Evolutionary conservation across 2,888 invertebrate genomes (phyloP).

Genomic region (Dione juno): DNA sequence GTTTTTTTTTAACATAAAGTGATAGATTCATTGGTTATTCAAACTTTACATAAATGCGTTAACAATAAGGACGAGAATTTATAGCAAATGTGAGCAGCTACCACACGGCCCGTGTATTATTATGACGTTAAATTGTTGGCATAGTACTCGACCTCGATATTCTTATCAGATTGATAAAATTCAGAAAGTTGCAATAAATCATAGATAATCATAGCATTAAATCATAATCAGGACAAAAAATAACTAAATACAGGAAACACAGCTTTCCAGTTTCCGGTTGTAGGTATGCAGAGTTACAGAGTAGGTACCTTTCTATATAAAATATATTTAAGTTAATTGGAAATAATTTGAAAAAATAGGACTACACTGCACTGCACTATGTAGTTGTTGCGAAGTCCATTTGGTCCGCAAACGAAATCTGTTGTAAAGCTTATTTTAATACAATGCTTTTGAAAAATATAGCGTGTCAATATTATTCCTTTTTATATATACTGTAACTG

Average conservation of each 20-base stretch:
- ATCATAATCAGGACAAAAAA: conserved; percentile 7
- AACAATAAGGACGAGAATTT: conserved; percentile 4
- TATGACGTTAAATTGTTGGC: conserved; percentile 11
- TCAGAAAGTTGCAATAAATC: conserved; percentile 9
- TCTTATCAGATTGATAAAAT: conserved; percentile 20
- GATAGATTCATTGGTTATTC: conserved; percentile 18
- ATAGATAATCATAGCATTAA: background rate
- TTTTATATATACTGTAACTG: background rate
- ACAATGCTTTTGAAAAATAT: background rate
- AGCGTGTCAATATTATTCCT: background rate
- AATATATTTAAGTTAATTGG: too few species aligned
- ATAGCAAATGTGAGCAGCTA: background rate
- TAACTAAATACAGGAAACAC: too few species aligned
- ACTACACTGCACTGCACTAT: too few species aligned
- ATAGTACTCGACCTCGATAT: conserved; percentile 23
- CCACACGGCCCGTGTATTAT: conserved; percentile 7
- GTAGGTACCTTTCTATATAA: too few species aligned
- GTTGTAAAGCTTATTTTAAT: background rate
- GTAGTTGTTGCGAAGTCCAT: background rate
- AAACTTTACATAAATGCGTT: background rate
- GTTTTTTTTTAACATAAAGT: conserved; percentile 25
- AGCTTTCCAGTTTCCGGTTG: background rate
- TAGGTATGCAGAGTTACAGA: background rate
- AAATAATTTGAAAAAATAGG: background rate
- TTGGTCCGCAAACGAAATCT: background rate